Percentiles rank a stretch among this genome's conserved stretches.
These are phyloP conservation scores for Leucophenga varia DNA, from an alignment of 1,140 invertebrate genomes.

Conservation along the genomic window DNA sequence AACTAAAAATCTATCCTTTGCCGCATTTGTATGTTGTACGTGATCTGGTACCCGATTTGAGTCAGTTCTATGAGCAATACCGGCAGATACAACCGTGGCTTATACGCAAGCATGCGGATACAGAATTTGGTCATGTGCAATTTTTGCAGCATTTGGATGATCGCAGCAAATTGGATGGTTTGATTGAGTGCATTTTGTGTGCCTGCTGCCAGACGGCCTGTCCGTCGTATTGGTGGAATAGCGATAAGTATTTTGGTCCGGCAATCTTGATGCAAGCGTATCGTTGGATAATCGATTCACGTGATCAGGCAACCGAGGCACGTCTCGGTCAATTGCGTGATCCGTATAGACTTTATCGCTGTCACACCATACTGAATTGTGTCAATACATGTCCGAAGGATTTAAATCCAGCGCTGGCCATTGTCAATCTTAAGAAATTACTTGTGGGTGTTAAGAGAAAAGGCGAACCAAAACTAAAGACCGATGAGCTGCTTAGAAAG, in stretches of 20 bases:
- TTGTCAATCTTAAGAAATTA: conserved; percentile 92
- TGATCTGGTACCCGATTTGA: conserved; percentile 93
- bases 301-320: conserved; percentile 81
- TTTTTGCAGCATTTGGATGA: conserved; percentile 86
- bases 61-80: conserved; percentile 92
- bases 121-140: conserved; percentile 68
- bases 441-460: conserved; percentile 80
- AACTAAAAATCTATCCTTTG: conserved; percentile 73
- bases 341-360: conserved; percentile 89
- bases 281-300: conserved; percentile 96
- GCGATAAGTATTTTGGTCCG: conserved; percentile 92
- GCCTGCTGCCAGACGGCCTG: conserved; percentile 96
- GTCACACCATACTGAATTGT: conserved; percentile 96
- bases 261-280: conserved; percentile 92
- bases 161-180: conserved; percentile 86
- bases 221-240: conserved; percentile 98
- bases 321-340: conserved; percentile 81
- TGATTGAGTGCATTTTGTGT: conserved; percentile 96
- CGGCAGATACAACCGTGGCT: conserved; percentile 91
- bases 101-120: conserved; percentile 69
- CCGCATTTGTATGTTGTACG: conserved; percentile 98
- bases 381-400: conserved; percentile 97
- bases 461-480: conserved; percentile 67
- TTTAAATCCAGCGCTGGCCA: conserved; percentile 91
- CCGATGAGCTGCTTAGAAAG: conserved; percentile 46